A percentile compares a stretch with the other conserved stretches of the same genome.
phyloP scores from a whole-genome alignment of 1,140 invertebrate genomes.

The Pseudomyrmex sp. region DNA sequence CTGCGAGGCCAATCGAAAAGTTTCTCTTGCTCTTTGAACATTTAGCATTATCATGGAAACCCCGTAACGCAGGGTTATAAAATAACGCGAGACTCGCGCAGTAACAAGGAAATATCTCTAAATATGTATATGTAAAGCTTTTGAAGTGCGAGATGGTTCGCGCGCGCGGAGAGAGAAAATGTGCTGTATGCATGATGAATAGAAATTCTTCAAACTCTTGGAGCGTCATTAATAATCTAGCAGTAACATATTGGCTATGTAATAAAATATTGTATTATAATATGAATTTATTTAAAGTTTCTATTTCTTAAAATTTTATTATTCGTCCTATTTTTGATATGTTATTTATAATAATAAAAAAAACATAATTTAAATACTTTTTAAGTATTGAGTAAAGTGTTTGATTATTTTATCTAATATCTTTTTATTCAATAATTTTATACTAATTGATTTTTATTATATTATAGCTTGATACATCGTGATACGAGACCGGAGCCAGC shows the following conservation, averaged over 20 bases:
- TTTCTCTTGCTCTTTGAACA: constrained; percentile 50
- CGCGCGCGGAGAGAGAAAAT: background rate
- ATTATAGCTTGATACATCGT: constrained; percentile 89
- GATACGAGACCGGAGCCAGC: constrained; percentile 91
- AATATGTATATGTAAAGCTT: constrained; percentile 58
- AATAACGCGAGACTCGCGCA: background rate
- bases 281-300: too few species aligned
- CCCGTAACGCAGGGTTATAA: constrained; percentile 23
- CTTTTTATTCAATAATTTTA: background rate
- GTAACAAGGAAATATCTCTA: constrained; percentile 44
- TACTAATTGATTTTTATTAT: constrained; percentile 58
- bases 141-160: constrained; percentile 7
- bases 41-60: constrained; percentile 62
- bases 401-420: constrained; percentile 12
- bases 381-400: background rate
- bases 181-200: background rate
- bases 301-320: too few species aligned
- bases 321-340: too few species aligned
- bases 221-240: background rate
- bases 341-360: too few species aligned
- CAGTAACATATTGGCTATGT: background rate
- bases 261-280: background rate
- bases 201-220: constrained; percentile 23
- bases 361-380: too few species aligned
- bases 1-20: constrained; percentile 38